Evolutionary conservation across 37 sponge, comb jelly and placozoan species (phyloP), one percentile per base, ranked within the genome.

Genomic region (Tethya wilhelma): DNA sequence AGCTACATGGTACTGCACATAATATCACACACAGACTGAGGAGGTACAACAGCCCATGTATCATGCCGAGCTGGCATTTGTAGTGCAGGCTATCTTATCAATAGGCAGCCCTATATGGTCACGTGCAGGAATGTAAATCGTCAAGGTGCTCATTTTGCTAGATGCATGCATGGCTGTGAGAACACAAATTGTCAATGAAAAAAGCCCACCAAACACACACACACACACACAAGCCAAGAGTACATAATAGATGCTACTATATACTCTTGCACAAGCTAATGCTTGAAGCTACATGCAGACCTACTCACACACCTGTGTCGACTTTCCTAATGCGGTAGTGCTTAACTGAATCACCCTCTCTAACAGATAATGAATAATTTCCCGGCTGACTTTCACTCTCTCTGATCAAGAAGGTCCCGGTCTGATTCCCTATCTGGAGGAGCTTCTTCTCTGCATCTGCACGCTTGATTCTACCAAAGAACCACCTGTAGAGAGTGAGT

Each of bases 351-450:
- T 96, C 94, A 19, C 75, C 93, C 17, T 96, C 96, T 41, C 87
- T 69, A 0, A 96, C 86, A 0, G 93, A 92, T 29, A 96, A 88
- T 25, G 96, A 93, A 59, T 90, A 96, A 64, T 93, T 87, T 29
- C 96, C 94, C 4, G 96, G 94, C 45, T 90, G 83, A 76, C 96
- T 96, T 78, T 96, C 96, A 60, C 96, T 96, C 84, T 96, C 94
- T 44, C 96, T 64, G 63, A 96, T 90, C 26, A 96, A 78, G 69
- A 78, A 96, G 31, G 96, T 96, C 1, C 96, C 96, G 0, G 82
- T 73, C 39, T 65, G 77, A 59, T 92, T 92, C 14, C 80, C 81
- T 14, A 64, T 39, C 55, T 72, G 71, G 4, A 96, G 88, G 9
- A 96, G 90, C 75, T 93, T 93, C 90, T 96, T 94, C 73, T 94